Evolutionary conservation across 1,140 invertebrate species (phyloP), one percentile per base, ranked within the genome.

Genomic region (Pseudomyrmex cubaensis): DNA sequence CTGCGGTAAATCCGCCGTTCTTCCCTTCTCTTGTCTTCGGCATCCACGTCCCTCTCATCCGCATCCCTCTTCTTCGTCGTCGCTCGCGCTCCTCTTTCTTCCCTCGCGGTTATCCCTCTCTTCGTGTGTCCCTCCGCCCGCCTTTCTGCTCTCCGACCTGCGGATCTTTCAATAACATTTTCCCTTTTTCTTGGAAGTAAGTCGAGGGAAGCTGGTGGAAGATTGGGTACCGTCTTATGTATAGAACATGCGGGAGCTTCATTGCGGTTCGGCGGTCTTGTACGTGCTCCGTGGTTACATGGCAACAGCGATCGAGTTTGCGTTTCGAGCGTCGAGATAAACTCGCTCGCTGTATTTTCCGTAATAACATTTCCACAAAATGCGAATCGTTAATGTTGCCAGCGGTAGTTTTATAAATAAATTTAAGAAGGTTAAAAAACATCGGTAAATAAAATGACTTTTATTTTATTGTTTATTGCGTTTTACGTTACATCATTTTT

Each of bases 151-250:
- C 69, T 15, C 48, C 66, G 15, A 20, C 64, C 82, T 56, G 20
- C 59, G 77, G 35, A 90, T 89, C 88, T 91, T 93, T 93, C 91
- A 92, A 94, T 93, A 94, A 93, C 91, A 91, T 94, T 93, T 92
- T 92, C 90, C 77, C 78, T 91, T 85, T 72, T 87, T 76, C 61
- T 67, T 63, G 22, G 22, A 35, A 35, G 12, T 5, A 25, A 56
- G 61, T 56, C 48, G 74, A 15, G 57, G 25, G 9, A 56, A 66
- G 73, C 54, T 54, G 56, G 83, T 61, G 67, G 64, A 70, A 72
- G 35, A 66, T 22, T 22, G 82, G 73, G 63, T 70, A 52, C 66
- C 48, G 78, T 82, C 63, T 70, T 48, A 73, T 56, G 72, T 67
- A 63, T 59, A 70, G 76, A 54, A 64, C 73, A 83, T 59, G 46